A percentile compares a stretch with the other conserved stretches of the same genome.
phyloP scores from a whole-genome alignment of 2,113 vertebrate genomes.

The Micronisus gabar region DNA sequence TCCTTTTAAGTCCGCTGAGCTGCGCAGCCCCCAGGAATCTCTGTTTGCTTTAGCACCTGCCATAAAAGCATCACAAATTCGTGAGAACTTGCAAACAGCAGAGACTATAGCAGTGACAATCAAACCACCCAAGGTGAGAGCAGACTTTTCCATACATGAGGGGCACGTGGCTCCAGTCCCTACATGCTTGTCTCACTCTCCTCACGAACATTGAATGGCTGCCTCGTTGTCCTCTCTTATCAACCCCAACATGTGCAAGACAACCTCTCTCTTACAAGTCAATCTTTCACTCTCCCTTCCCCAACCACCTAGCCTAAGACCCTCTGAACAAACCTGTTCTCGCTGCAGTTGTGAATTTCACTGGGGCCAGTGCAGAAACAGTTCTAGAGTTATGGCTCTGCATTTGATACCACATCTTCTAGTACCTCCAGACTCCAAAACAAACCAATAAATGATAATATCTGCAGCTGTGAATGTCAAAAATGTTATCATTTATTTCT shows the following conservation, averaged over 20 bases:
- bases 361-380: background rate
- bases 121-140: background rate
- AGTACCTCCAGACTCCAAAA: background rate
- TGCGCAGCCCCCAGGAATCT: slow-evolving; percentile 64
- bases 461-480: background rate
- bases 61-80: background rate
- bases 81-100: background rate
- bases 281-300: background rate
- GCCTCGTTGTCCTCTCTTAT: background rate
- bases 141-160: background rate
- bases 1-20: slow-evolving; percentile 75
- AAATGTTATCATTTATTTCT: background rate
- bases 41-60: slow-evolving; percentile 69
- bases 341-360: background rate
- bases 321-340: background rate
- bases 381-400: background rate
- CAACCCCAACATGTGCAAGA: background rate
- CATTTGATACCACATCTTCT: background rate
- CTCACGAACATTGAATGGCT: background rate
- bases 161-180: background rate
- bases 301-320: background rate
- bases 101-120: background rate
- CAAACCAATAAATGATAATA: background rate
- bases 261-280: background rate
- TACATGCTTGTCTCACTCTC: background rate